Percentiles rank a stretch among this genome's conserved stretches.
phyloP scores from a whole-genome alignment of 2,113 vertebrate species.

The Burhinus oedicnemus region DNA sequence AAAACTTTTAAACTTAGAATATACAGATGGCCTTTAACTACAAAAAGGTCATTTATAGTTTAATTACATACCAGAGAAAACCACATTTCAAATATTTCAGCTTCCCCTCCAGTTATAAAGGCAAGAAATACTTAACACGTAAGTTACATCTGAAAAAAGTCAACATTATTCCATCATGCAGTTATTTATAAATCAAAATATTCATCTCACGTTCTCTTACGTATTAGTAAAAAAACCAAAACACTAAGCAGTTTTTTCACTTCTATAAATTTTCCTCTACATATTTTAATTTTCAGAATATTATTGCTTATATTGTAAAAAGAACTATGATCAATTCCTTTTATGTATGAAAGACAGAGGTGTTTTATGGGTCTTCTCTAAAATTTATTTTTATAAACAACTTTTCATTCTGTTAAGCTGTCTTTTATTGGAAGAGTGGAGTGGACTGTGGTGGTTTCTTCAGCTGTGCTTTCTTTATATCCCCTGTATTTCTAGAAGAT shows the following conservation, averaged over 20 bases:
- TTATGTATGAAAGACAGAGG: background rate
- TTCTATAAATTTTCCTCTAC: background rate
- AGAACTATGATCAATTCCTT: background rate
- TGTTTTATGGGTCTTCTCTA: background rate
- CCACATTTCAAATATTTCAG: background rate
- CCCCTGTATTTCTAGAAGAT: background rate
- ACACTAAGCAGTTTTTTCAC: background rate
- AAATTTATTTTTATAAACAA: background rate
- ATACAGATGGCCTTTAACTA: background rate
- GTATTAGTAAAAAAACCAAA: background rate
- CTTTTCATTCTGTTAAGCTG: background rate
- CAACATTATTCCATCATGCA: background rate
- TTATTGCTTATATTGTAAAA: background rate
- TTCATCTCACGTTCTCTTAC: background rate
- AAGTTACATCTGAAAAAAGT: background rate
- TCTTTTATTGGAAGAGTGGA: background rate
- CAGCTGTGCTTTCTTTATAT: background rate
- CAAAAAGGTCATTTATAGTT: background rate
- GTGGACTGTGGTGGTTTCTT: background rate
- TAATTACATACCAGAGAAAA: background rate
- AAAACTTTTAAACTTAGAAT: background rate
- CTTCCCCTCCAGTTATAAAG: background rate
- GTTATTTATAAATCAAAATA: background rate
- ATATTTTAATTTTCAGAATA: background rate
- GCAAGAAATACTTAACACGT: background rate